A percentile compares a stretch with the other conserved stretches of the same genome.
Conservation (phyloP, 2,113 vertebrate genomes). For the Etheostoma spectabile region DNA sequence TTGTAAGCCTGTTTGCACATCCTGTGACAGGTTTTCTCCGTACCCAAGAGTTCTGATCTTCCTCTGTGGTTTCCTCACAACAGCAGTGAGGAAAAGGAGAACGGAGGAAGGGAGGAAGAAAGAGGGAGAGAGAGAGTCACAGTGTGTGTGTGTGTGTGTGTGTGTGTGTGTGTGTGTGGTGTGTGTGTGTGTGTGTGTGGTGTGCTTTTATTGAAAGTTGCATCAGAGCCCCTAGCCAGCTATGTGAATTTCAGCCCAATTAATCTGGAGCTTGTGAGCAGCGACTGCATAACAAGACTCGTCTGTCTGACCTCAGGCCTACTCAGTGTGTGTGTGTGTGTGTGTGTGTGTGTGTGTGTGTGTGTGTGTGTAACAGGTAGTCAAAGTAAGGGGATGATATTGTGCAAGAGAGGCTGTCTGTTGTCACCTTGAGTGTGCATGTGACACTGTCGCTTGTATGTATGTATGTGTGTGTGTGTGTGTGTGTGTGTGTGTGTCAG, state of each 20-base stretch:
- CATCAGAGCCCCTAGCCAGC: conserved; percentile 72
- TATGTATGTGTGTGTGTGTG: conserved; percentile 15
- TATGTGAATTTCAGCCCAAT: conserved; percentile 77
- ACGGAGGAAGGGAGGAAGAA: conserved; percentile 4
- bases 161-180: conserved; percentile 10
- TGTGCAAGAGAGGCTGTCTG: conserved; percentile 44
- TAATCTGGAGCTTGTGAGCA: conserved; percentile 75
- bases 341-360: conserved; percentile 29
- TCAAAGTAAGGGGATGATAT: conserved; percentile 35
- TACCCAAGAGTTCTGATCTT: conserved; percentile 49
- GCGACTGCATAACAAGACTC: conserved; percentile 66
- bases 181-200: conserved; percentile 9
- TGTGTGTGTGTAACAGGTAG: conserved; percentile 28
- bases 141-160: conserved; percentile 11
- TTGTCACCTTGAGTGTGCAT: conserved; percentile 58
- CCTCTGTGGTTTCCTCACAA: conserved; percentile 38
- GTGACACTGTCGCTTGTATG: conserved; percentile 23
- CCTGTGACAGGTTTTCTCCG: conserved; percentile 32
- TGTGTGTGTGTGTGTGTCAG: conserved; percentile 31
- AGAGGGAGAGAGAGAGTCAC: neutral
- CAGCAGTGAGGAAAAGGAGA: conserved; percentile 22
- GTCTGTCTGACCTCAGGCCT: conserved; percentile 72
- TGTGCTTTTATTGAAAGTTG: conserved; percentile 64
- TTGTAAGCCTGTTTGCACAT: conserved; percentile 18
- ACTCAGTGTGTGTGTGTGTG: conserved; percentile 28